Percentiles rank a stretch among this genome's conserved stretches.
These are phyloP conservation scores for Meteorus sp. DNA, from an alignment of 1,140 invertebrate species.

Conservation along the genomic window DNA sequence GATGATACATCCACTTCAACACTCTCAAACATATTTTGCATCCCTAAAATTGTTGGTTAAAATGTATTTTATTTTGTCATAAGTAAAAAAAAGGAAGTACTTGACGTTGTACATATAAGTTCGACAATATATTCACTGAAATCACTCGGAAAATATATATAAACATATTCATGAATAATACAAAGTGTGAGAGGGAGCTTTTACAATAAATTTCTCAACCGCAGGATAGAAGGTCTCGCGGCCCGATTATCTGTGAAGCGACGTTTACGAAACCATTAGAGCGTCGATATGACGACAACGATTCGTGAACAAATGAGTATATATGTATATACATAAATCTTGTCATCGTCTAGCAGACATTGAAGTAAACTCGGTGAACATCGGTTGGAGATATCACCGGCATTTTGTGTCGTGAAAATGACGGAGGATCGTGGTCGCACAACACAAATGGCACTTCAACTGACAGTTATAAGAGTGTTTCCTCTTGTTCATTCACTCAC, in stretches of 20 bases:
- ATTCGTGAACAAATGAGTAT: not conserved
- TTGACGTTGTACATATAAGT: too few species aligned
- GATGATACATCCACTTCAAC: too few species aligned
- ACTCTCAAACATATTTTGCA: too few species aligned
- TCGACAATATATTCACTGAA: too few species aligned
- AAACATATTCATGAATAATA: not conserved
- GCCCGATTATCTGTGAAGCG: slow-evolving; percentile 14
- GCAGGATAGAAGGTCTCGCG: slow-evolving; percentile 5
- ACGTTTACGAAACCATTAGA: slow-evolving; percentile 20
- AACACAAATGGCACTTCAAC: slow-evolving; percentile 15
- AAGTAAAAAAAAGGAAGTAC: too few species aligned
- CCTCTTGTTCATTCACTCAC: not conserved
- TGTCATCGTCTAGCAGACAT: too few species aligned
- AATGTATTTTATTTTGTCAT: too few species aligned
- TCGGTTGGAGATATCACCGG: not conserved
- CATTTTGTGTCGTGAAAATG: not conserved
- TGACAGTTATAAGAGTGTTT: slow-evolving; percentile 6
- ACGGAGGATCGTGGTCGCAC: slow-evolving; percentile 1
- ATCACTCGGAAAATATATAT: not conserved
- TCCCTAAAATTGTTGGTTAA: too few species aligned
- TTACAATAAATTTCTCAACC: slow-evolving; percentile 5
- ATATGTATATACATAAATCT: not conserved
- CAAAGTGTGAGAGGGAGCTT: slow-evolving; percentile 2
- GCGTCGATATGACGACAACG: not conserved
- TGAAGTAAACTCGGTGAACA: too few species aligned